Percentiles rank a stretch among this genome's conserved stretches.
Evolutionary conservation across 2,797 vertebrate genomes (phyloP).

Genomic region (Gastrophryne carolinensis): DNA sequence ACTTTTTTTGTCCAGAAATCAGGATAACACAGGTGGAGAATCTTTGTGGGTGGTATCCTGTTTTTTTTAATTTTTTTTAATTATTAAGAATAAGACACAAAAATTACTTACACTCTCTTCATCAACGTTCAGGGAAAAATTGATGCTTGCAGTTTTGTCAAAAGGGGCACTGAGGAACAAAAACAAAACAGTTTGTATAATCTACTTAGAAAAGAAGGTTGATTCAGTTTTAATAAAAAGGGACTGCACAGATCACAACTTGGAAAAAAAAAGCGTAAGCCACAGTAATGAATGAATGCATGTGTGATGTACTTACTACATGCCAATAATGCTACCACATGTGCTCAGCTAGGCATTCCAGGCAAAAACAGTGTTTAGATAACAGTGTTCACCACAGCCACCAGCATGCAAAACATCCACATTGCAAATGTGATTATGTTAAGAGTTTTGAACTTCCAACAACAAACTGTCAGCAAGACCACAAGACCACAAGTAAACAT

Average conservation of each 20-base stretch:
- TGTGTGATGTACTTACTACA: background rate
- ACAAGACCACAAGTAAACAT: no score
- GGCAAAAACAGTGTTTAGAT: background rate
- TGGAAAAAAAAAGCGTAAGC: background rate
- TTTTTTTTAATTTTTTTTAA: no score
- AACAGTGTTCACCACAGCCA: background rate
- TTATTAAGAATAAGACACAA: background rate
- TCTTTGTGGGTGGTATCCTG: no score
- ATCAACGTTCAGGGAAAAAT: conserved; percentile 65
- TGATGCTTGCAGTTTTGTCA: conserved; percentile 68
- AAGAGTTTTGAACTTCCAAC: conserved; percentile 30
- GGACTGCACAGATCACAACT: background rate
- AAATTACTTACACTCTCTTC: conserved; percentile 67
- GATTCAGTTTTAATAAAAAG: no score
- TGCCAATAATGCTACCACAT: background rate
- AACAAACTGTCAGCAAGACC: no score
- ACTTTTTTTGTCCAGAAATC: no score
- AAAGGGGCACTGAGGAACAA: conserved; percentile 62
- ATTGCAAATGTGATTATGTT: background rate
- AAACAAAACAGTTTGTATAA: background rate
- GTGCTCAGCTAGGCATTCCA: background rate
- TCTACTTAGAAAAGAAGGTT: background rate
- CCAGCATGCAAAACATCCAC: background rate
- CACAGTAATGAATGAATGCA: background rate
- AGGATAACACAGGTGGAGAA: no score